Evolutionary conservation across 2,888 invertebrate genomes (phyloP), one percentile per base, ranked within the genome.

Genomic region (Plagodis dolabraria): DNA sequence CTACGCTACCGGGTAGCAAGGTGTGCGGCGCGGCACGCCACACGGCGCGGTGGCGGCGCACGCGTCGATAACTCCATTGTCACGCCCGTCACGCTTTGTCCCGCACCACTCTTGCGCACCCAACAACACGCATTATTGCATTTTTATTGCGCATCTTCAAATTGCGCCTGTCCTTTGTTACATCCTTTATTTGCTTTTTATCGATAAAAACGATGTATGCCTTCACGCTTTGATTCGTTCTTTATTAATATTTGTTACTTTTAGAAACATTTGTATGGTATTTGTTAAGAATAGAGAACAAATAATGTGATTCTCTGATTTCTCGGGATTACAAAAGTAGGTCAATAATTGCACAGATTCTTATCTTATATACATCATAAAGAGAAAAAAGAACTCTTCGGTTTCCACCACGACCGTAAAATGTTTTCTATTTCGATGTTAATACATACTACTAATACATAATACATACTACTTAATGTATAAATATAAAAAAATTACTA

Each of bases 91-190:
- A 87, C 89, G 89, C 80, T 80, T 85, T 82, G 81, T 74, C 70
- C 75, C 71, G 75, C 73, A 69, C 80, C 80, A 77, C 77, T 75
- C 75, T 76, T 77, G 82, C 77, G 78, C 79, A 76, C 82, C 81
- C 80, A 79, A 75, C 81, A 79, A 75, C 82, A 79, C 79, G 74
- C 86, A 79, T 88, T 89, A 92, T 89, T 89, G 83, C 88, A 81
- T 88, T 89, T 90, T 91, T 87, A 91, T 92, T 89, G 85, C 89
- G 83, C 89, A 88, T 90, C 92, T 89, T 91, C 87, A 88, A 83
- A 86, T 58, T 53, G 58, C 45, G 58, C 54, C 47, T 51, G 51
- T 43, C 84, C 83, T 82, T 90, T 91, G 88, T 90, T 87, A 83
- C 77, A 82, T 85, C 76, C 83, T 85, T 84, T 89, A 84, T 86